A percentile compares a stretch with the other conserved stretches of the same genome.
Evolutionary conservation across 1,140 invertebrate species (phyloP).

Genomic region (Drosophila carrolli): DNA sequence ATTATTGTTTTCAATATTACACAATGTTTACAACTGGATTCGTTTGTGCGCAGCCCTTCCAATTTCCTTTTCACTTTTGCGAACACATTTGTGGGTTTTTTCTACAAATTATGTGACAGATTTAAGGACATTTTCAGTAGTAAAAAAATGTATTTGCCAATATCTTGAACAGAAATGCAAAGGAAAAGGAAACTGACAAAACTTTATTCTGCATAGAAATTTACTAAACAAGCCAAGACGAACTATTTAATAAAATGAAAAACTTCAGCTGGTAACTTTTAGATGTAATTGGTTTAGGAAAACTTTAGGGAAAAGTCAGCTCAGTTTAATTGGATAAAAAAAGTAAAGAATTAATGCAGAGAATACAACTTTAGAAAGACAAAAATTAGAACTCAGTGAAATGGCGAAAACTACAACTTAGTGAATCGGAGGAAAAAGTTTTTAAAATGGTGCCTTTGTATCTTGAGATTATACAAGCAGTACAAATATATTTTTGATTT

Average conservation of each 20-base stretch:
- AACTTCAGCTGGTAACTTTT: constrained; percentile 15
- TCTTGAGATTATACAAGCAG: no score
- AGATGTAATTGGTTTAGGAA: constrained; percentile 7
- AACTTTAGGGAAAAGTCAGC: constrained; percentile 2
- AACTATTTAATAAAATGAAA: constrained; percentile 6
- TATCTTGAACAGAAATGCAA: constrained; percentile 1
- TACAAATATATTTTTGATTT: no score
- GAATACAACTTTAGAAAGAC: no score
- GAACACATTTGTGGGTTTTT: not conserved
- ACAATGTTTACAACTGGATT: constrained; percentile 44
- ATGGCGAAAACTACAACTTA: no score
- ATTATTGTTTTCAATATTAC: constrained; percentile 35
- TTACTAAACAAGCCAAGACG: not conserved
- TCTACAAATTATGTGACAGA: not conserved
- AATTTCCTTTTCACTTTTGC: constrained; percentile 42
- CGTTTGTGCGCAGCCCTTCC: constrained; percentile 44
- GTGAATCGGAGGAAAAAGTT: no score
- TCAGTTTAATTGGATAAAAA: constrained; percentile 5
- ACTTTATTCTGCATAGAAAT: constrained; percentile 5
- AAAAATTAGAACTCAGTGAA: not conserved
- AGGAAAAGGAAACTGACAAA: constrained; percentile 12
- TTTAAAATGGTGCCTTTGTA: no score
- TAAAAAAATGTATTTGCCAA: constrained; percentile 3
- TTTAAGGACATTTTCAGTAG: constrained; percentile 21
- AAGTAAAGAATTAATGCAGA: not conserved